Base-by-base conservation (phyloP, 2,888 invertebrate species). In the Pimpla rufipes region DNA sequence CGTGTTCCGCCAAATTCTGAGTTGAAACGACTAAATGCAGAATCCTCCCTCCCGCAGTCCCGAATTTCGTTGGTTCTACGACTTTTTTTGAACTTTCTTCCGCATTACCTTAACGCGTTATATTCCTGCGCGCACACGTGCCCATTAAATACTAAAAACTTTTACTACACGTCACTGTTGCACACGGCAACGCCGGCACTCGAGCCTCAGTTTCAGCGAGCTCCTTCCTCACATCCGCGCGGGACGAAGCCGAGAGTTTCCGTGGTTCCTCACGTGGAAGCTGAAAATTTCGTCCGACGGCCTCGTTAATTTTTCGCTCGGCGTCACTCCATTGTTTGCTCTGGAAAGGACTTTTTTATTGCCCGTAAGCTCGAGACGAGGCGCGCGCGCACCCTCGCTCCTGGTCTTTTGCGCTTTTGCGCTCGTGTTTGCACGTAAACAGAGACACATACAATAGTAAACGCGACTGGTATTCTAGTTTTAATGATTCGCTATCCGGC, bases 291-390 rank as follows among this genome's bases (percentile, higher is more conserved):
- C 85, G 85, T 84, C 79, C 83, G 84, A 81, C 84, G 87, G 80
- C 88, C 88, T 90, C 90, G 88, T 90, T 90, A 90, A 89, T 90
- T 90, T 90, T 90, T 90, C 89, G 86, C 87, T 86, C 78, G 85
- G 85, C 87, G 88, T 89, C 87, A 86, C 84, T 88, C 86, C 85
- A 90, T 89, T 90, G 90, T 90, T 88, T 85, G 85, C 64, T 52
- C 79, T 81, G 74, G 82, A 80, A 85, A 85, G 78, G 86, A 85
- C 68, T 45, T 84, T 88, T 86, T 88, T 87, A 88, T 87, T 87
- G 82, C 89, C 87, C 85, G 84, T 84, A 21, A 82, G 85, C 89
- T 85, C 85, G 88, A 88, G 84, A 86, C 81, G 84, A 78, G 78
- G 64, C 73, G 73, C 70, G 71, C 67, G 45, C 68, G 66, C 50